Base-by-base conservation (phyloP, 2,113 vertebrate genomes). In the Nerophis lumbriciformis region DNA sequence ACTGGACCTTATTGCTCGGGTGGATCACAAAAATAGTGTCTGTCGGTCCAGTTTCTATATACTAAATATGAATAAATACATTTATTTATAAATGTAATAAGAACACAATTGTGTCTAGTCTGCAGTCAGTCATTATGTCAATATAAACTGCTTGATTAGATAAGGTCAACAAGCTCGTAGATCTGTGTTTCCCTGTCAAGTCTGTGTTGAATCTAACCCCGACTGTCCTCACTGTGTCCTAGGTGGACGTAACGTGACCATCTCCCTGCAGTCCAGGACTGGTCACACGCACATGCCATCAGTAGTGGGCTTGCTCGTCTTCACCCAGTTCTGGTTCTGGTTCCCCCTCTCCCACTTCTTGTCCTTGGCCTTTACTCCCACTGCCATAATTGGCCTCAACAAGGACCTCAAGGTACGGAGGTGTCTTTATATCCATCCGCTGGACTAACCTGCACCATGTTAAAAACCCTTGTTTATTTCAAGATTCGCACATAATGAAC, bases 301-400 rank as follows among this genome's bases (percentile, higher is more conserved):
- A 0, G 91, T 99, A 76, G 96, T 99, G 35, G 97, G 97, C 1
- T 92, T 99, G 68, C 88, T 99, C 77, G 97, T 99, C 83, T 99
- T 99, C 79, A 99, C 96, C 55, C 96, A 99, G 90, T 99, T 99
- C 90, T 99, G 97, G 97, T 99, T 99, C 87, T 99, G 97, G 97
- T 99, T 99, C 82, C 97, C 96, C 0, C 90, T 99, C 59, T 98
- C 96, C 47, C 97, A 99, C 79, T 99, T 99, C 81, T 72, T 99
- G 79, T 99, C 97, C 0, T 71, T 99, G 88, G 91, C 97, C 62
- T 99, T 97, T 81, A 97, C 95, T n/a, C 96, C 97, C 50, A 99
- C 97, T 4, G 95, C 95, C 76, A 96, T 98, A 80, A 99, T 99
- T 42, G 94, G 96, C 70, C 96, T 99, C 73, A 99, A 99, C 90